phyloP scores from a whole-genome alignment of 2,113 vertebrate genomes.

The Natator depressus region DNA sequence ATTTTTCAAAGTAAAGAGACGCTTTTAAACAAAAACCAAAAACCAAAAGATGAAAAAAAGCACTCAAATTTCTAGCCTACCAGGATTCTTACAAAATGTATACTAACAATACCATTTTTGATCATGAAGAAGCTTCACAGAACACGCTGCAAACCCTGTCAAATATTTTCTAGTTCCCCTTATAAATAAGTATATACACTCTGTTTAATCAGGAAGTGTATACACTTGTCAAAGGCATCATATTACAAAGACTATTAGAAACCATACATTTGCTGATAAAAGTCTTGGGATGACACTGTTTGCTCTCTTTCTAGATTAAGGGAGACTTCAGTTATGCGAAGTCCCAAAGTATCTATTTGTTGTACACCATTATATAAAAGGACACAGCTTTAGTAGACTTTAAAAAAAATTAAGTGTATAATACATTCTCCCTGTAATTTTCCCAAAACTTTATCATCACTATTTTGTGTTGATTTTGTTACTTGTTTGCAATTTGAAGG shows the following conservation, averaged over 20 bases:
- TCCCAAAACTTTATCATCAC: background rate
- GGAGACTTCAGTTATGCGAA: background rate
- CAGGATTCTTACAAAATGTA: background rate
- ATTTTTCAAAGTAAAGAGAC: background rate
- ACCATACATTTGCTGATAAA: background rate
- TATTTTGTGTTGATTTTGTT: background rate
- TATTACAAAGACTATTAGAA: background rate
- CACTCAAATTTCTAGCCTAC: background rate
- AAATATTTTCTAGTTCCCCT: background rate
- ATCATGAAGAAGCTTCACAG: background rate
- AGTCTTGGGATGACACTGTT: background rate
- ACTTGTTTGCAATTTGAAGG: background rate
- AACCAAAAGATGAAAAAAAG: background rate
- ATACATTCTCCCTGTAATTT: background rate
- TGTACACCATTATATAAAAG: background rate
- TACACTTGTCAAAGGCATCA: background rate
- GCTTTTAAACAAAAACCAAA: background rate
- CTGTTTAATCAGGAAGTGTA: background rate
- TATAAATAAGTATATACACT: background rate
- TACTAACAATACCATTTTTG: background rate
- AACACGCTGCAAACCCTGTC: background rate
- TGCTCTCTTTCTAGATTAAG: background rate
- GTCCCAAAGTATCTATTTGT: background rate
- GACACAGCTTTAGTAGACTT: background rate
- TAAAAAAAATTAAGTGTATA: background rate